These are phyloP conservation scores for Archips crataeganus DNA, from an alignment of 2,888 invertebrate genomes.

Conservation along the genomic window DNA sequence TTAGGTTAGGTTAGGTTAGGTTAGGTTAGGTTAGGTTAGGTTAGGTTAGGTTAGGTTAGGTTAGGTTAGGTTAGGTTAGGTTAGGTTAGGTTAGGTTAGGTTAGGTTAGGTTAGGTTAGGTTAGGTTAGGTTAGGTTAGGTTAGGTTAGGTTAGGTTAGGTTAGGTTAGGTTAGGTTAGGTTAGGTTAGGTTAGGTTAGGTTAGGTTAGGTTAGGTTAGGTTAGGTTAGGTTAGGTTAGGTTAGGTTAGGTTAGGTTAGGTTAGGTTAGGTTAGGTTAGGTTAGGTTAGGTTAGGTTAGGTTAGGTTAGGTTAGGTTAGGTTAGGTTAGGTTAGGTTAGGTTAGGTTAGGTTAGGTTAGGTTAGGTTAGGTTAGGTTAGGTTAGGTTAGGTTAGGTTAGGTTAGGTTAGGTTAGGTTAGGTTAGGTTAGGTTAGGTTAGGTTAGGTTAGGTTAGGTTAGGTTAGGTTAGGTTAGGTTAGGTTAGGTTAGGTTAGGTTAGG, in stretches of 20 bases:
- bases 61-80: conserved; percentile 45
- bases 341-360: conserved; percentile 38
- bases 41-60: conserved; percentile 45
- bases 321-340: conserved; percentile 39
- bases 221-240: conserved; percentile 33
- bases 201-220: conserved; percentile 41
- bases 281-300: conserved; percentile 41
- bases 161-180: conserved; percentile 41
- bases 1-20: conserved; percentile 44
- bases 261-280: conserved; percentile 42
- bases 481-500: no score
- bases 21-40: conserved; percentile 45
- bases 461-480: no score
- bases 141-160: conserved; percentile 43
- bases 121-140: conserved; percentile 41
- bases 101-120: conserved; percentile 40
- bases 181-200: conserved; percentile 39
- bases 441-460: no score
- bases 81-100: conserved; percentile 41
- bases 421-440: no score
- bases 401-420: no score
- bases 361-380: conserved; percentile 38
- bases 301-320: conserved; percentile 37
- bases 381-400: no score
- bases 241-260: conserved; percentile 21